phyloP scores from a whole-genome alignment of 1,140 invertebrate genomes.

The Oreohelix idahoensis region DNA sequence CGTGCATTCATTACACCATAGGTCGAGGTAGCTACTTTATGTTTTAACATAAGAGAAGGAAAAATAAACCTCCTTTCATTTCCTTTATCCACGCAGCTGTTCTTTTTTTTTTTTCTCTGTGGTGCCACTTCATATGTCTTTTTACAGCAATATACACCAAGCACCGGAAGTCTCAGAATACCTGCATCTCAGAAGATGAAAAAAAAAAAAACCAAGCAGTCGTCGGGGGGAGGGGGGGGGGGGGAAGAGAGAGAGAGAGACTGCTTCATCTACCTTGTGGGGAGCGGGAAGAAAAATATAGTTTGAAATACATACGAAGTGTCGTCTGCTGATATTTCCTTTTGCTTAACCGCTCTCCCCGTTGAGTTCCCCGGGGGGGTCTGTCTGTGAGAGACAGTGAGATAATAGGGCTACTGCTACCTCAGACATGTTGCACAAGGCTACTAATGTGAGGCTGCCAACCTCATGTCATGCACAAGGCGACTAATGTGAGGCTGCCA shows the following conservation, averaged over 20 bases:
- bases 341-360: no score
- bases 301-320: no score
- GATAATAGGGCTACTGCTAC: no score
- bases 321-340: no score
- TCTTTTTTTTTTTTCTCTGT: neutral
- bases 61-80: neutral
- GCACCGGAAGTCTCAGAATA: constrained; percentile 1
- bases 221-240: neutral
- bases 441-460: no score
- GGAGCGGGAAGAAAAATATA: no score
- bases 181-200: neutral
- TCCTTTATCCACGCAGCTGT: neutral
- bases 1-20: constrained; percentile 1
- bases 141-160: neutral
- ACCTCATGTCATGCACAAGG: no score
- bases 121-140: neutral
- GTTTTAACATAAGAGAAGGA: neutral
- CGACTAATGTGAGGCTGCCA: no score
- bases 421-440: no score
- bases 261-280: no score
- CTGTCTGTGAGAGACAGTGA: no score
- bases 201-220: neutral
- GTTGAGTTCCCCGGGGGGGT: no score
- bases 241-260: neutral
- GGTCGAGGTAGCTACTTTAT: neutral